Conservation (phyloP, 30 jellyfish, hydroid and myxozoan species). For the Chrysaora quinquecirrha region DNA sequence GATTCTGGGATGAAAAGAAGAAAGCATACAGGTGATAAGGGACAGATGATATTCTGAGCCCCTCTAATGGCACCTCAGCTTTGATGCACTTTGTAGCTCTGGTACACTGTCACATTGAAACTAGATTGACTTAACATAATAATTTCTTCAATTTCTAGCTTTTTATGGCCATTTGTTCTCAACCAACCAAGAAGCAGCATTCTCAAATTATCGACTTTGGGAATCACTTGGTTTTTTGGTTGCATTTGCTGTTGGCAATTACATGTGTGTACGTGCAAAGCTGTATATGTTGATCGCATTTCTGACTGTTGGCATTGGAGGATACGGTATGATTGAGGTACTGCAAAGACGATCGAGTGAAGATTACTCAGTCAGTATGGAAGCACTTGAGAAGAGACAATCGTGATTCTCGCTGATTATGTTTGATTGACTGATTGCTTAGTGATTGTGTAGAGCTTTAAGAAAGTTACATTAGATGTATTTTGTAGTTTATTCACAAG, state of each 20-base stretch:
- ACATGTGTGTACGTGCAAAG: slow-evolving; percentile 70
- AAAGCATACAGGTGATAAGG: no score
- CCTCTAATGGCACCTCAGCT: no score
- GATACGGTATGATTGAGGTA: slow-evolving; percentile 56
- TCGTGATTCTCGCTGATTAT: background rate
- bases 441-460: no score
- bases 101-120: no score
- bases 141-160: no score
- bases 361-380: slow-evolving; percentile 40
- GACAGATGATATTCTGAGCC: no score
- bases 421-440: background rate
- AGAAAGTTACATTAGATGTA: no score
- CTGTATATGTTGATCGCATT: slow-evolving; percentile 66
- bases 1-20: no score
- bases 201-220: slow-evolving; percentile 87
- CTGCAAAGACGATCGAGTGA: slow-evolving; percentile 27
- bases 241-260: slow-evolving; percentile 80
- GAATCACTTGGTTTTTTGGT: slow-evolving; percentile 88
- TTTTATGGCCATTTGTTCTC: slow-evolving; percentile 89
- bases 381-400: slow-evolving; percentile 40
- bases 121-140: no score
- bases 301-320: slow-evolving; percentile 43
- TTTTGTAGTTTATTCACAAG: no score
- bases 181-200: slow-evolving; percentile 92
- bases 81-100: no score